Conservation (phyloP, 2,797 vertebrate genomes). For the Megaceryle alcyon region DNA sequence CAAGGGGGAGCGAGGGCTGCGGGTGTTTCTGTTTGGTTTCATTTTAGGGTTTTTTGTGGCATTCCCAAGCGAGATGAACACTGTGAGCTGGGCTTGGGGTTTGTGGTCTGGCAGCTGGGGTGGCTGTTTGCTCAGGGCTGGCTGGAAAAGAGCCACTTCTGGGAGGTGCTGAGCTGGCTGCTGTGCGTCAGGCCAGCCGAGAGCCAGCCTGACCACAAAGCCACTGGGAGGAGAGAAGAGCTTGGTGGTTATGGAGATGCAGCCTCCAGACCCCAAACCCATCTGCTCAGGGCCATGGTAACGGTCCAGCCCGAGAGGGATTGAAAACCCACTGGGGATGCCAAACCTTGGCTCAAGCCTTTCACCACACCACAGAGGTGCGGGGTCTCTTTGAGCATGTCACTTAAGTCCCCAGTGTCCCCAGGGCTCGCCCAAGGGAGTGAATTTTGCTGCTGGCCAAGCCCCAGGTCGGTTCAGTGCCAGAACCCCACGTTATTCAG, state of each 20-base stretch:
- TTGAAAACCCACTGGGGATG: rapidly evolving
- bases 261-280: neutral
- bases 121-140: neutral
- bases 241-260: rapidly evolving
- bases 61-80: neutral
- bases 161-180: neutral
- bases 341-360: neutral
- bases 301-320: neutral
- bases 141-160: neutral
- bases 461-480: too few species aligned
- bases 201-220: neutral
- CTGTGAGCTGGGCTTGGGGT: too few species aligned
- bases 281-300: rapidly evolving
- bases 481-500: neutral
- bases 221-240: rapidly evolving
- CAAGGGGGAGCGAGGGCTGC: neutral
- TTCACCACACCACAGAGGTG: neutral
- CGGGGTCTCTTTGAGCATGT: rapidly evolving
- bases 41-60: neutral
- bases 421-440: neutral
- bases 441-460: neutral
- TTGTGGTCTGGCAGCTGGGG: neutral
- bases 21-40: neutral
- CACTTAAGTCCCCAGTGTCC: neutral
- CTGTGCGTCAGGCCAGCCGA: neutral